A percentile compares a stretch with the other conserved stretches of the same genome.
phyloP scores from a whole-genome alignment of 2,113 vertebrate species.

The Pleuronectes platessa region DNA sequence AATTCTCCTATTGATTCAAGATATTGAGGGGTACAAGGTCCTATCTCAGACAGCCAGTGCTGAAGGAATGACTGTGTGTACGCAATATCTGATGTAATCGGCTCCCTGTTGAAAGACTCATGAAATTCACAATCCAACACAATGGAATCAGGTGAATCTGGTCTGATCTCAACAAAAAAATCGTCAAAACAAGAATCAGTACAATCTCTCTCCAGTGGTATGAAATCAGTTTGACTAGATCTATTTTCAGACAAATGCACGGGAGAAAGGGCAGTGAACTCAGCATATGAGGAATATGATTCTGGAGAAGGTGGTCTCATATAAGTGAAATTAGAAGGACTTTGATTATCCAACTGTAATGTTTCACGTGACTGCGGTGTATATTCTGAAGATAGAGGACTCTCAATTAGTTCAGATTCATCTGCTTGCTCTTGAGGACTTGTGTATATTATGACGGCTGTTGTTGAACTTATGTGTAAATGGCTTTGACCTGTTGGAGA shows the following conservation, averaged over 20 bases:
- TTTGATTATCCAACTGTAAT: neutral
- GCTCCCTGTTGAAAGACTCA: too few species aligned
- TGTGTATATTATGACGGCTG: too few species aligned
- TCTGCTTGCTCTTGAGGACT: neutral
- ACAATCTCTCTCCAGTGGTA: neutral
- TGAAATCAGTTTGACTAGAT: slow-evolving; percentile 7
- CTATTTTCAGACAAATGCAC: neutral
- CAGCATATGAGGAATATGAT: slow-evolving; percentile 6
- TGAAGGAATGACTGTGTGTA: too few species aligned
- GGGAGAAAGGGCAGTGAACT: neutral
- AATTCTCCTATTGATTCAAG: neutral
- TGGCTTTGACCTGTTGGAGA: too few species aligned
- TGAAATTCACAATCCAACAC: too few species aligned
- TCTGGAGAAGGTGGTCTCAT: neutral
- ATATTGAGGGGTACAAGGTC: neutral
- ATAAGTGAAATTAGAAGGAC: neutral
- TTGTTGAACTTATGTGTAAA: too few species aligned
- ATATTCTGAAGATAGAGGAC: neutral
- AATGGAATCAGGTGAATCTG: too few species aligned
- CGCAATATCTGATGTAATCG: too few species aligned
- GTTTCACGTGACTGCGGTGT: neutral
- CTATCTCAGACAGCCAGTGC: slow-evolving; percentile 13
- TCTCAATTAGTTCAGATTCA: neutral
- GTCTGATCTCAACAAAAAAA: too few species aligned
- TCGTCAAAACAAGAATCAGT: too few species aligned